Evolutionary conservation across 2,113 vertebrate species (phyloP).

Genomic region (Peucedramus taeniatus): DNA sequence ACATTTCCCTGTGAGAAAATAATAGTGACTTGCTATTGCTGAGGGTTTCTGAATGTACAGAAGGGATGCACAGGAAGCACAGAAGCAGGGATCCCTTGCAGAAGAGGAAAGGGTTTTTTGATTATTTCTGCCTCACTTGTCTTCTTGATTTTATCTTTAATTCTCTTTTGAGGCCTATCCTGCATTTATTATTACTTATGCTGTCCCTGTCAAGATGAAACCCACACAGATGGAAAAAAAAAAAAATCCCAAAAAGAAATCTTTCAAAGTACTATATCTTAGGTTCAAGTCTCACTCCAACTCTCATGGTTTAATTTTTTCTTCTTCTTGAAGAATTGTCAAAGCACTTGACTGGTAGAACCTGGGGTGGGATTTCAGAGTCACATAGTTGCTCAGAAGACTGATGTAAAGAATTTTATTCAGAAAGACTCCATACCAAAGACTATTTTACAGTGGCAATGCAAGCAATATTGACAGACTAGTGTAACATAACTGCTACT

Average conservation of each 20-base stretch:
- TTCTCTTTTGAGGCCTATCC: background rate
- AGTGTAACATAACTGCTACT: background rate
- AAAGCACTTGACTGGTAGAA: background rate
- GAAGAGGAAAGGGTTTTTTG: background rate
- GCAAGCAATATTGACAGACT: background rate
- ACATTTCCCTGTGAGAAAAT: background rate
- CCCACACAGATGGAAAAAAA: background rate
- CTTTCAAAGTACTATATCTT: background rate
- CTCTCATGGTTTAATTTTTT: background rate
- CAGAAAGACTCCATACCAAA: background rate
- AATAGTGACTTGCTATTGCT: background rate
- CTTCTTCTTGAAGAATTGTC: background rate
- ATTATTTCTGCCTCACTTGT: background rate
- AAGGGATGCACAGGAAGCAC: background rate
- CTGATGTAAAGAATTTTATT: background rate
- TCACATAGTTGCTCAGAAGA: background rate
- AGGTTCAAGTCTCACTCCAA: background rate
- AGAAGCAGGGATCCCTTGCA: background rate
- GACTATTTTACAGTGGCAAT: background rate
- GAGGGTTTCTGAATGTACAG: background rate
- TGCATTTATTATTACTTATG: background rate
- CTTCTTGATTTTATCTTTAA: background rate
- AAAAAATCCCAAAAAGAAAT: background rate
- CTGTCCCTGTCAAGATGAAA: background rate
- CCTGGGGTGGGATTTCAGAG: background rate